A percentile compares a stretch with the other conserved stretches of the same genome.
These are phyloP conservation scores for Brotula barbata DNA, from an alignment of 2,797 vertebrate genomes.

Conservation along the genomic window DNA sequence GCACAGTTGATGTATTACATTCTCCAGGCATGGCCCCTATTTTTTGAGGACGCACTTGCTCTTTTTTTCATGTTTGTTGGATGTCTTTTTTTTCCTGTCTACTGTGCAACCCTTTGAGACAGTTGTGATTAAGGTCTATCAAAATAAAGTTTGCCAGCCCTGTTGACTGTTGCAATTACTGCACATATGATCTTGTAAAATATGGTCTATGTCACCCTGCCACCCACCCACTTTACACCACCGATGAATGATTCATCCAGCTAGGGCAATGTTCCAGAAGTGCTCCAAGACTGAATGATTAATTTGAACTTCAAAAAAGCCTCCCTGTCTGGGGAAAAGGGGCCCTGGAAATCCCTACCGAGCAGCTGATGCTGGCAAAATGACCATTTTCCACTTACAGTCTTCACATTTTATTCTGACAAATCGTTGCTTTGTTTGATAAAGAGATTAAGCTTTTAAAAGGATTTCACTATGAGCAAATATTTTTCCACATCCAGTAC, in stretches of 20 bases:
- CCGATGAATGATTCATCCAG: slow-evolving; percentile 3
- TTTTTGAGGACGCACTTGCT: background rate
- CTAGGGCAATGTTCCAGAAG: background rate
- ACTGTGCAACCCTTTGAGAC: background rate
- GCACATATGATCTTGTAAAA: background rate
- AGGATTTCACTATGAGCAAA: too few relatives aligned
- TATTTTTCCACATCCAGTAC: too few relatives aligned
- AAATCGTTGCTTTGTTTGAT: too few relatives aligned
- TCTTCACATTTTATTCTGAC: too few relatives aligned
- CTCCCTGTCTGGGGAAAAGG: background rate
- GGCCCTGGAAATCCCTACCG: background rate
- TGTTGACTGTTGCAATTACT: background rate
- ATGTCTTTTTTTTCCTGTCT: background rate
- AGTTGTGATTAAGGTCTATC: background rate
- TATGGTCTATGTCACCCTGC: slow-evolving; percentile 1
- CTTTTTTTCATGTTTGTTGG: background rate
- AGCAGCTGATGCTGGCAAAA: background rate
- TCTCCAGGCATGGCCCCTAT: slow-evolving; percentile 19
- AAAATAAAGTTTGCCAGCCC: background rate
- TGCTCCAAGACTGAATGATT: background rate
- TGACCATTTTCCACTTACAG: background rate
- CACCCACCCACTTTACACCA: background rate
- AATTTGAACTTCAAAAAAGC: background rate
- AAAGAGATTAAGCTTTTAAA: too few relatives aligned
- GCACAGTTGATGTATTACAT: slow-evolving; percentile 4